phyloP scores from a whole-genome alignment of 2,888 invertebrate species.

The Hydroisotoma schaefferi region DNA sequence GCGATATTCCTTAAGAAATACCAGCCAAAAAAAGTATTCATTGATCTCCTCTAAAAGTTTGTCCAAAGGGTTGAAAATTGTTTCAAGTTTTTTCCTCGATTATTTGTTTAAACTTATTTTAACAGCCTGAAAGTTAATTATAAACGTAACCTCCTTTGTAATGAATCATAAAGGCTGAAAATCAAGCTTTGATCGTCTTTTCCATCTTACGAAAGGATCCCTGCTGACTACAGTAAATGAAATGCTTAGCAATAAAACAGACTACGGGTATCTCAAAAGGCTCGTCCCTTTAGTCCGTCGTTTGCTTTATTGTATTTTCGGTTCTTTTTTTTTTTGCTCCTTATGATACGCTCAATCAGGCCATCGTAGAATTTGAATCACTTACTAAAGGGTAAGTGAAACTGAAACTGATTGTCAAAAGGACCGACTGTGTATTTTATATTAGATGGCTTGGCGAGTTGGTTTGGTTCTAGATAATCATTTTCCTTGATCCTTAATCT shows the following conservation, averaged over 20 bases:
- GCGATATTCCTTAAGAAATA: too few species aligned
- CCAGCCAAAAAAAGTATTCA: too few species aligned
- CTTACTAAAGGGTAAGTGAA: background rate
- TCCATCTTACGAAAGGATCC: background rate
- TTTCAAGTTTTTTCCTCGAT: background rate
- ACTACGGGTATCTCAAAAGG: too few species aligned
- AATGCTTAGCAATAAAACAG: too few species aligned
- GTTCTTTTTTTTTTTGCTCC: background rate
- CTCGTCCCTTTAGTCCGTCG: background rate
- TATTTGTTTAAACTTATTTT: background rate
- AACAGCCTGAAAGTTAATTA: background rate
- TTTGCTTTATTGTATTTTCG: background rate
- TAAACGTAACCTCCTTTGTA: background rate
- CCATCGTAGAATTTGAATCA: background rate
- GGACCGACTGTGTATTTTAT: conserved; percentile 3
- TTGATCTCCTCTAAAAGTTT: too few species aligned
- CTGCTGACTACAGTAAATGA: too few species aligned
- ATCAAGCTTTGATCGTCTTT: background rate
- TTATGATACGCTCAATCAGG: background rate
- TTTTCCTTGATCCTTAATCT: background rate
- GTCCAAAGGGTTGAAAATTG: background rate
- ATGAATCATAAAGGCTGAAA: background rate
- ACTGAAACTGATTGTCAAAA: conserved; percentile 15
- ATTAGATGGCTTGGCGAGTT: too few species aligned
- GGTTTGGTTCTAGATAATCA: background rate